A percentile compares a stretch with the other conserved stretches of the same genome.
phyloP scores from a whole-genome alignment of 2,888 invertebrate species.

The Trichacis sp. region DNA sequence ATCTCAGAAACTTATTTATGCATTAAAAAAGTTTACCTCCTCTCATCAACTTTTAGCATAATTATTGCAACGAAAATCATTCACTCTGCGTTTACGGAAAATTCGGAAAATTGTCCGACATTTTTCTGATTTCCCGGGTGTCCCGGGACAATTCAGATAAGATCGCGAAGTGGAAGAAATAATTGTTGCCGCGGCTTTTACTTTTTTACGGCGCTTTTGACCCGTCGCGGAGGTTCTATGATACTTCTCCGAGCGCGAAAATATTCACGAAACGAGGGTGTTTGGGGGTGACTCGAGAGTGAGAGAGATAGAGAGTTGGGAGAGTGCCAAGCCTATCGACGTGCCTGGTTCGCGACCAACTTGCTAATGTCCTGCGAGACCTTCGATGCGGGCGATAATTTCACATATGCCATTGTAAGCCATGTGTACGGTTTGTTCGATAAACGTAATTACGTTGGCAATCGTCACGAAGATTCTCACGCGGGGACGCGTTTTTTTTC shows the following conservation, averaged over 20 bases:
- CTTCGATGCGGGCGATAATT: constrained; percentile 24
- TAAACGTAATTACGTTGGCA: neutral
- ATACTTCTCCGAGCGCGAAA: constrained; percentile 27
- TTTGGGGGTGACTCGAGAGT: constrained; percentile 14
- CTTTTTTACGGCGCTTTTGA: constrained; percentile 4
- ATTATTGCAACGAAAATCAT: no score
- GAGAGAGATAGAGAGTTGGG: constrained; percentile 43
- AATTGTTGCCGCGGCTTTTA: neutral
- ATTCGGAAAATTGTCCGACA: no score
- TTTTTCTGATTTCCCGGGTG: no score
- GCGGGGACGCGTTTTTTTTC: no score
- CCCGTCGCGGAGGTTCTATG: constrained; percentile 8
- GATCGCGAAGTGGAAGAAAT: no score
- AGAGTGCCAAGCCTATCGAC: constrained; percentile 56
- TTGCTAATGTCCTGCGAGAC: constrained; percentile 55
- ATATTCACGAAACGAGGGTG: constrained; percentile 35
- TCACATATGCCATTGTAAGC: constrained; percentile 17
- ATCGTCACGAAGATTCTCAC: neutral
- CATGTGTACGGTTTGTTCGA: constrained; percentile 5
- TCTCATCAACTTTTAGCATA: no score
- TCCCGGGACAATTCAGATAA: no score
- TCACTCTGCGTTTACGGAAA: no score
- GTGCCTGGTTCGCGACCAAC: constrained; percentile 59
- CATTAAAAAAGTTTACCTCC: no score
- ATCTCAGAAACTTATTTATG: no score